Evolutionary conservation across 2,888 invertebrate genomes (phyloP).

Genomic region (Nysson spinosus): DNA sequence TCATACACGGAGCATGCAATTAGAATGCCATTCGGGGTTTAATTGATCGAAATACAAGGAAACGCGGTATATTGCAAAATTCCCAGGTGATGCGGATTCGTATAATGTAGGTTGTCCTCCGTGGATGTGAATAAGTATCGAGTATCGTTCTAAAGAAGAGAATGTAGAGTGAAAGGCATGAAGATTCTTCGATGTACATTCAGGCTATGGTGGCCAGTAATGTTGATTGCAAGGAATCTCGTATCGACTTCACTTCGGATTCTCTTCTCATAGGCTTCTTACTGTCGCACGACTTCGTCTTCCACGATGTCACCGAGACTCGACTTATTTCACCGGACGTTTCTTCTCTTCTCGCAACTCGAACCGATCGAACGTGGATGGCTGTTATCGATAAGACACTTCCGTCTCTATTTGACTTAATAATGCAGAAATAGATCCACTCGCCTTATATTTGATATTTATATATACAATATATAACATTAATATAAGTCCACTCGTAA

Average conservation of each 20-base stretch:
- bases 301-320: slow-evolving; percentile 34
- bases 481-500: too few relatives aligned
- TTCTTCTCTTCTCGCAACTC: slow-evolving; percentile 29
- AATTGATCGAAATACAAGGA: too few relatives aligned
- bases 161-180: slow-evolving; percentile 29
- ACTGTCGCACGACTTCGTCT: slow-evolving; percentile 44
- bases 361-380: slow-evolving; percentile 48
- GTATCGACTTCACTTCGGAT: slow-evolving; percentile 42
- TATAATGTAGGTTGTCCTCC: too few relatives aligned
- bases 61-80: too few relatives aligned
- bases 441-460: neutral
- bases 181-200: slow-evolving; percentile 51
- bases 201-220: slow-evolving; percentile 58
- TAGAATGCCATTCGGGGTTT: too few relatives aligned
- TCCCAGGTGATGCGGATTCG: too few relatives aligned
- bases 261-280: slow-evolving; percentile 40
- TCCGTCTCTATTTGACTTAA: slow-evolving; percentile 35
- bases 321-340: slow-evolving; percentile 31
- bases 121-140: too few relatives aligned
- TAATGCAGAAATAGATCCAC: slow-evolving; percentile 41
- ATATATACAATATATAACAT: neutral
- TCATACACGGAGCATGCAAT: too few relatives aligned
- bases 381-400: slow-evolving; percentile 43
- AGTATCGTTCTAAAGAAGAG: neutral
- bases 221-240: slow-evolving; percentile 70